These are phyloP conservation scores for Aplysina aerophoba DNA, from an alignment of 37 sponge, comb jelly and placozoan species.

Conservation along the genomic window DNA sequence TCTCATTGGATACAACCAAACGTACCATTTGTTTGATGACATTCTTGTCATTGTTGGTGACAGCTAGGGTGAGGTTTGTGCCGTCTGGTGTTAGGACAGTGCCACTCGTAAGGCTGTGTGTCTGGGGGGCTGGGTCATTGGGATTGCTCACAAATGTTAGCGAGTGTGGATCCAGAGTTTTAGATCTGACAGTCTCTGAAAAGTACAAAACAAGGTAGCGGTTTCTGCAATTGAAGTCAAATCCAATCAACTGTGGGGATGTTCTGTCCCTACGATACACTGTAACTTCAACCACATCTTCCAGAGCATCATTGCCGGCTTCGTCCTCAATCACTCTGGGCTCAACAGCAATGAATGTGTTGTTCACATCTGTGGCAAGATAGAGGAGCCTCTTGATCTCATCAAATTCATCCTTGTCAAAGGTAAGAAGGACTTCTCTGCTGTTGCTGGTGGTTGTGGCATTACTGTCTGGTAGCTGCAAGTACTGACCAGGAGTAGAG, in stretches of 20 bases:
- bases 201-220: constrained; percentile 70
- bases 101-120: constrained; percentile 77
- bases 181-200: constrained; percentile 79
- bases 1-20: constrained; percentile 64
- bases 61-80: constrained; percentile 43
- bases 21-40: constrained; percentile 64
- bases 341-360: constrained; percentile 64
- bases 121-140: constrained; percentile 11
- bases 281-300: constrained; percentile 40
- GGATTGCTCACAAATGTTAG: constrained; percentile 63
- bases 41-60: constrained; percentile 80
- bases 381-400: constrained; percentile 61
- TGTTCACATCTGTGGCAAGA: constrained; percentile 46
- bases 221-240: constrained; percentile 71
- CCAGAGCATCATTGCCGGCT: constrained; percentile 84
- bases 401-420: constrained; percentile 67
- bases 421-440: constrained; percentile 42
- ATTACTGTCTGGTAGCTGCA: constrained; percentile 52
- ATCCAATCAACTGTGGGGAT: constrained; percentile 55
- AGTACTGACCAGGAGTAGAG: constrained; percentile 26
- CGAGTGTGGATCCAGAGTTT: constrained; percentile 60
- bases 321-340: constrained; percentile 73
- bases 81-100: constrained; percentile 49
- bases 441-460: constrained; percentile 26
- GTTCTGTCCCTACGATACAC: constrained; percentile 68